phyloP scores from a whole-genome alignment of 2,113 vertebrate genomes.

The Fukomys damarensis region DNA sequence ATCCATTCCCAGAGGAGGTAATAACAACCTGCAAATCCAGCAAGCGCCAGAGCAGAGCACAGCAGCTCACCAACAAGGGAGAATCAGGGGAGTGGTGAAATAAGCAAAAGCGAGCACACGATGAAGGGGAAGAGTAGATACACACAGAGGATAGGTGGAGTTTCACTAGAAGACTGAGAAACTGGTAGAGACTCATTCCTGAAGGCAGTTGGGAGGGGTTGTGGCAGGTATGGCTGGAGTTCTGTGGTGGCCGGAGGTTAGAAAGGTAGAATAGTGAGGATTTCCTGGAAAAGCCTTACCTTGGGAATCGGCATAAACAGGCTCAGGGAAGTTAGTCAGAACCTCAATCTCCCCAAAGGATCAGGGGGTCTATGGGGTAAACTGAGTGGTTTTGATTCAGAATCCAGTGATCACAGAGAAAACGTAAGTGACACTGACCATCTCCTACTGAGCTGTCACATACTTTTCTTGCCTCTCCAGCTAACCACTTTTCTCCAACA shows the following conservation, averaged over 20 bases:
- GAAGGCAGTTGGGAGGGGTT: background rate
- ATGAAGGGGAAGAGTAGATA: background rate
- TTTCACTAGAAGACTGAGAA: background rate
- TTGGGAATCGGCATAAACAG: background rate
- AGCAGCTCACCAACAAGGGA: background rate
- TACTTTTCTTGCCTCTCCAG: background rate
- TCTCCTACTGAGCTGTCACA: background rate
- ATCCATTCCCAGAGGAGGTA: background rate
- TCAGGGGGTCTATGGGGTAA: background rate
- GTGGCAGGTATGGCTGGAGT: background rate
- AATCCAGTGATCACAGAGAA: background rate
- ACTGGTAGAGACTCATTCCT: too few relatives aligned
- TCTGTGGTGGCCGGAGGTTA: background rate
- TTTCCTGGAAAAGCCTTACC: background rate
- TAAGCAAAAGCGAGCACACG: background rate
- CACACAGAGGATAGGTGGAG: background rate
- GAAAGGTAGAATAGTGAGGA: background rate
- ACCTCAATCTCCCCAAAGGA: background rate
- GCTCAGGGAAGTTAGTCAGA: background rate
- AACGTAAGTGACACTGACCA: background rate
- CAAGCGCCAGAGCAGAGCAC: background rate
- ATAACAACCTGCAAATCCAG: background rate
- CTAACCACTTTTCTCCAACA: background rate
- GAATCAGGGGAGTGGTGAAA: background rate
- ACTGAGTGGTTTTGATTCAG: background rate